Evolutionary conservation across 2,797 vertebrate genomes (phyloP), one percentile per base, ranked within the genome.

Genomic region (Sebastes taczanowskii): DNA sequence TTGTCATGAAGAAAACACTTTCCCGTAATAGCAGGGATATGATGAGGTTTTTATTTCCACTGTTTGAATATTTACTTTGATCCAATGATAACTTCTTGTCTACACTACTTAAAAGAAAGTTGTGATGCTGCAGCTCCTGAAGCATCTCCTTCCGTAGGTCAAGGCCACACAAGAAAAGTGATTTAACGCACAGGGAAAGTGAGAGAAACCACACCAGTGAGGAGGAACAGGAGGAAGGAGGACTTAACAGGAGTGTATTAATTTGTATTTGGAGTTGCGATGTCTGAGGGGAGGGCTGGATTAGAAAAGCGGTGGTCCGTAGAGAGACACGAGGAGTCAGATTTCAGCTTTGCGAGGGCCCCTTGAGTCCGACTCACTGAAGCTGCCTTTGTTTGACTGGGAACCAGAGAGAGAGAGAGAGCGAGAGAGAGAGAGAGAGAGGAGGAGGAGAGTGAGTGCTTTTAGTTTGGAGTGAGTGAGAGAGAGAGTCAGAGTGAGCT

Each of bases 321-420:
- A 91, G 89, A 89, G 92, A 90, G 90, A 88, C 92, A 85, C 77
- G 89, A 22, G 84, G 97, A 95, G 94, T 98, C 97, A 64, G 85
- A 92, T 98, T 98, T 97, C 97, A 97, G 94, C 83, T 94, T 52
- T 86, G 91, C 91, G 81, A 96, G 95, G 93, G 80, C 85, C 87
- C 92, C 90, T 84, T 78, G 93, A 96, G 92, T 95, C 94, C 81
- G 82, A 89, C 80, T 81, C 94, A 95, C 96, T 97, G 94, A 97
- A 96, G 96, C 96, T 92, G 96, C 94, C 96, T 97, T 97, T 97
- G 97, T 98, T 95, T 95, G 95, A 94, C 89, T 93, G 90, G 91
- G 77, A 89, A 88, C 65, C 84, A 78, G 77, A 84, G 77, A 77
- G 88, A 80, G 89, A 82, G 82, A 73, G 89, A 67, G 85, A 22